Conservation (phyloP, 2,797 vertebrate genomes). For the Hyperoplus lanceolatus region DNA sequence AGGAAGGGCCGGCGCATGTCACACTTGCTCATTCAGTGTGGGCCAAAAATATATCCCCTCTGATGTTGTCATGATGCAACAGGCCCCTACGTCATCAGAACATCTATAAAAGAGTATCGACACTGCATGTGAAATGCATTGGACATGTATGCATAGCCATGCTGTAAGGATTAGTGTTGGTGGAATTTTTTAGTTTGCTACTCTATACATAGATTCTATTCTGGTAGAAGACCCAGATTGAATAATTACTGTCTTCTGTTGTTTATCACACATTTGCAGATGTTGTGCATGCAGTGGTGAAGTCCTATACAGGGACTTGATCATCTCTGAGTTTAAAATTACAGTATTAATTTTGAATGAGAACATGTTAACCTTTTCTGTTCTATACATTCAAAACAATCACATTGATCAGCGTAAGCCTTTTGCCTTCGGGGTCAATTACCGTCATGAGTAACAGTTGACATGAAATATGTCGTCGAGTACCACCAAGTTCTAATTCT, state of each 20-base stretch:
- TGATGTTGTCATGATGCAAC: constrained; percentile 79
- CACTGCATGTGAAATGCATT: constrained; percentile 46
- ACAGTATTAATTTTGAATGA: constrained; percentile 4
- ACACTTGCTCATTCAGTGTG: constrained; percentile 67
- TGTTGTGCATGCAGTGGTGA: constrained; percentile 3
- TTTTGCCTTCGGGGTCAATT: constrained; percentile 52
- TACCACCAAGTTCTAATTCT: constrained; percentile 66
- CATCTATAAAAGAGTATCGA: constrained; percentile 47
- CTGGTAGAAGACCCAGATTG: constrained; percentile 57
- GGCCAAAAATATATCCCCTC: constrained; percentile 79
- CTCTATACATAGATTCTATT: constrained; percentile 68
- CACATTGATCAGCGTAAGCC: constrained; percentile 36
- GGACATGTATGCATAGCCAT: constrained; percentile 32
- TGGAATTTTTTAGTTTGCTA: constrained; percentile 24
- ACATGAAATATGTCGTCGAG: constrained; percentile 59
- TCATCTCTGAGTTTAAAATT: constrained; percentile 30
- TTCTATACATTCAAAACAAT: constrained; percentile 45
- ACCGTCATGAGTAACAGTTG: constrained; percentile 50
- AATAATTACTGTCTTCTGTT: constrained; percentile 37
- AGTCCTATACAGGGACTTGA: not conserved
- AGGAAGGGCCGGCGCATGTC: constrained; percentile 57
- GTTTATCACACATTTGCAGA: constrained; percentile 23
- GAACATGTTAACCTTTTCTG: constrained; percentile 42
- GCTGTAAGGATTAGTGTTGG: constrained; percentile 36
- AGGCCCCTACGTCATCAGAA: constrained; percentile 60